Conservation (phyloP, 2,113 vertebrate genomes). For the Mustela lutreola region DNA sequence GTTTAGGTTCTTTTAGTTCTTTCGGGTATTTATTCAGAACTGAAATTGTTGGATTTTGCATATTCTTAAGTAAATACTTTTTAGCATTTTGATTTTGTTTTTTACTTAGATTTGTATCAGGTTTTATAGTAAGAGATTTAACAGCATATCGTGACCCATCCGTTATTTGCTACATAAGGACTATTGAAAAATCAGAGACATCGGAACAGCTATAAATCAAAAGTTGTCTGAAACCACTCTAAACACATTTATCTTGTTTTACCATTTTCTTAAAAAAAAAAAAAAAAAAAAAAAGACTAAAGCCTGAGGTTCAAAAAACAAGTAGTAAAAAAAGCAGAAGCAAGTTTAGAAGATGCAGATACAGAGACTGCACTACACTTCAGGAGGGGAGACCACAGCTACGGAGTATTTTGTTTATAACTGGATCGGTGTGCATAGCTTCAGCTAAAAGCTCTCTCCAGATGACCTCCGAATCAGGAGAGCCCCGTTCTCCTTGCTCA, state of each 20-base stretch:
- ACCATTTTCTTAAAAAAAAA: background rate
- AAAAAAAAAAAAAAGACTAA: background rate
- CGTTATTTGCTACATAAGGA: conserved; percentile 73
- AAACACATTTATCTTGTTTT: background rate
- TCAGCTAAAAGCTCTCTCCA: background rate
- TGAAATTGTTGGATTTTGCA: background rate
- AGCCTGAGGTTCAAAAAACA: background rate
- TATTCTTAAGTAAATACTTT: conserved; percentile 37
- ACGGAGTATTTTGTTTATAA: background rate
- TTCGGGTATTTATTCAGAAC: background rate
- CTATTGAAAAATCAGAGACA: conserved; percentile 31
- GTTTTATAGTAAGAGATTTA: conserved; percentile 70
- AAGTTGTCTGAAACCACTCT: background rate
- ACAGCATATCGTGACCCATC: conserved; percentile 46
- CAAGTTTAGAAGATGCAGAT: background rate
- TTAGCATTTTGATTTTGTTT: conserved; percentile 47
- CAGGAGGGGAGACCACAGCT: background rate
- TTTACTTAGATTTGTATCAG: conserved; percentile 21
- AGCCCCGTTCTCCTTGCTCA: background rate
- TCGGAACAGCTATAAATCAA: conserved; percentile 56
- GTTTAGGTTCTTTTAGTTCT: background rate
- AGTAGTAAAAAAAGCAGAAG: background rate
- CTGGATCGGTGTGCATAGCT: background rate
- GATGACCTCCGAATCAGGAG: background rate
- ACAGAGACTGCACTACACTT: too few relatives aligned